Base-by-base conservation (phyloP, 2,888 invertebrate species). In the Catocala fraxini region DNA sequence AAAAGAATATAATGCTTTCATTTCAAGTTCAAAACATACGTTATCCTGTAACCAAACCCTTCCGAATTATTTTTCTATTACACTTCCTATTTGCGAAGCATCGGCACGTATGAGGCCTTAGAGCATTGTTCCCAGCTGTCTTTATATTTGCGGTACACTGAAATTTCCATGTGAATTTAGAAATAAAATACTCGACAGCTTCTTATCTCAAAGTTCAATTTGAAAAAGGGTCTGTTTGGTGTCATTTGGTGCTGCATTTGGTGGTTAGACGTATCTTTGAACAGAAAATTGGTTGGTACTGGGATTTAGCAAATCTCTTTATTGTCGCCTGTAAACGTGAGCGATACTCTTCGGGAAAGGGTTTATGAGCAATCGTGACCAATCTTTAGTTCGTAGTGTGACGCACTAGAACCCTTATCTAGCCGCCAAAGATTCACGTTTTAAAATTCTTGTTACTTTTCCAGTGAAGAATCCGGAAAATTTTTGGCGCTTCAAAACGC, bases 31-130 rank as follows among this genome's bases (percentile, higher is more conserved):
- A 45, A 39, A 51, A n/a, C 45, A 39, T 9, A 45, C 10, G 51
- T 39, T 39, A 39, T 39, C 6, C 35, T 55, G 49, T 60, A 25
- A 56, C 41, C 39, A 11, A n/a, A 63, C 67, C 71, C 63, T 49
- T 58, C 56, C 56, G 55, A 48, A 61, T 76, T 73, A 73, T 67
- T 65, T 62, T 77, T 69, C 53, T 65, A 66, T 66, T 61, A 61
- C 39, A 68, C 48, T 63, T 59, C 48, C 55, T 62, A 62, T 65
- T 71, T 68, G 56, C 52, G 51, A 59, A 56, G 57, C 58, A 63
- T 74, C 59, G 59, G 68, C 68, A 77, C 71, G 71, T 74, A 53
- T 65, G 43, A 57, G 58, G 35, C 35, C 41, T 52, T 56, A 63
- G 59, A 46, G 64, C 47, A 73, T 73, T 62, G 70, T 66, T 56